phyloP scores from a whole-genome alignment of 30 jellyfish, hydroid and myxozoan species.

The Euphysa ruthae region DNA sequence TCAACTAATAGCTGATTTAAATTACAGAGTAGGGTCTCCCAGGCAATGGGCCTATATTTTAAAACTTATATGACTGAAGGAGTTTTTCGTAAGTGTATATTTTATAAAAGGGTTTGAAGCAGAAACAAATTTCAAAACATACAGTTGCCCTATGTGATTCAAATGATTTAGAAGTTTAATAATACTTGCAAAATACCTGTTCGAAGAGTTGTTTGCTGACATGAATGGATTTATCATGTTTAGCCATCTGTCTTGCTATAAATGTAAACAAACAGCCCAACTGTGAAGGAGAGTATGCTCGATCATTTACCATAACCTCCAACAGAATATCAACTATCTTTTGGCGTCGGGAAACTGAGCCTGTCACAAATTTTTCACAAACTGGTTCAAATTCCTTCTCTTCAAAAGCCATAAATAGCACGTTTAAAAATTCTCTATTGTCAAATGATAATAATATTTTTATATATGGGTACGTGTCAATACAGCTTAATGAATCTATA shows the following conservation, averaged over 20 bases:
- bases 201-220: slow-evolving; percentile 84
- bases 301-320: slow-evolving; percentile 81
- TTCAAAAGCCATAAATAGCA: slow-evolving; percentile 84
- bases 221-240: slow-evolving; percentile 45
- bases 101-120: too few relatives aligned
- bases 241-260: slow-evolving; percentile 98
- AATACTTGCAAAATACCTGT: too few relatives aligned
- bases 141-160: too few relatives aligned
- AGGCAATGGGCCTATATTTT: too few relatives aligned
- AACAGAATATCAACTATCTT: slow-evolving; percentile 74
- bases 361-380: slow-evolving; percentile 26
- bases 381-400: slow-evolving; percentile 79
- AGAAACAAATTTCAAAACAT: too few relatives aligned
- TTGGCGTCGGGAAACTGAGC: slow-evolving; percentile 77
- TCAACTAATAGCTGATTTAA: too few relatives aligned
- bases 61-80: too few relatives aligned
- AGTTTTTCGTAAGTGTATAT: too few relatives aligned
- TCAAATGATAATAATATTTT: slow-evolving; percentile 70
- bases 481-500: slow-evolving; percentile 24
- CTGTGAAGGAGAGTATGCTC: slow-evolving; percentile 78
- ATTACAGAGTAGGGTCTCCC: too few relatives aligned
- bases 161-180: too few relatives aligned
- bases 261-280: slow-evolving; percentile 91
- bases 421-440: slow-evolving; percentile 87
- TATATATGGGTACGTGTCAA: slow-evolving; percentile 70